Evolutionary conservation across 2,888 invertebrate species (phyloP), one percentile per base, ranked within the genome.

Genomic region (Apotomis betuletana): DNA sequence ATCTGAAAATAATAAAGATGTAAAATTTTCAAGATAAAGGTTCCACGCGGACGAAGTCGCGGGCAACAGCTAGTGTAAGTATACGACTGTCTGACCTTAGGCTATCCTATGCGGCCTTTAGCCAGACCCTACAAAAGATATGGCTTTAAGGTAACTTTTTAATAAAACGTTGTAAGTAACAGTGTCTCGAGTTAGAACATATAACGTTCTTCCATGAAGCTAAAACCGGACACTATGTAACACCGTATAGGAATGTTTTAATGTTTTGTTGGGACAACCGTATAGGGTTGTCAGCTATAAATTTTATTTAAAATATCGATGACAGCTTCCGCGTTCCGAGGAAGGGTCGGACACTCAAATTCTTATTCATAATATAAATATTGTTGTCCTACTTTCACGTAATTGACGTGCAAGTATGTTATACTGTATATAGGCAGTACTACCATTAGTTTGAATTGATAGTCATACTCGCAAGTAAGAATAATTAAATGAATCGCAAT

Each of bases 301-400:
- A 57, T 49, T 58, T 49, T 67, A 49, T 57, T 55, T 54, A 54
- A 55, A 54, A 12, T 41, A 64, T 63, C 44, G 64, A 44, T 55
- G 64, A 55, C 6, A 41, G 41, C 52, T 54, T 41, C 54, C 54
- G 3, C 9, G 13, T 52, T 52, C 4, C 9, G 12, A 36, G 38
- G 3, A 36, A 15, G 41, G 41, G 10, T 44, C 41, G 4, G 41
- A 41, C 6, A 41, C 41, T 6, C 6, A 41, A 6, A 6, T 41
- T 41, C 41, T 5, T 41, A 41, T 27, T 27, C 27, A 27, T 27
- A 27, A 27, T 27, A 27, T 27, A 27, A 27, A 15, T 15, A 15
- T 27, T 27, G 27, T 27, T 27, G 27, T 27, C 27, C 27, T 27
- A 27, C 27, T 27, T 27, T 27, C 27, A 27, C 27, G 27, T 27